Evolutionary conservation across 1,140 invertebrate genomes (phyloP).

Genomic region (Elysia chlorotica): DNA sequence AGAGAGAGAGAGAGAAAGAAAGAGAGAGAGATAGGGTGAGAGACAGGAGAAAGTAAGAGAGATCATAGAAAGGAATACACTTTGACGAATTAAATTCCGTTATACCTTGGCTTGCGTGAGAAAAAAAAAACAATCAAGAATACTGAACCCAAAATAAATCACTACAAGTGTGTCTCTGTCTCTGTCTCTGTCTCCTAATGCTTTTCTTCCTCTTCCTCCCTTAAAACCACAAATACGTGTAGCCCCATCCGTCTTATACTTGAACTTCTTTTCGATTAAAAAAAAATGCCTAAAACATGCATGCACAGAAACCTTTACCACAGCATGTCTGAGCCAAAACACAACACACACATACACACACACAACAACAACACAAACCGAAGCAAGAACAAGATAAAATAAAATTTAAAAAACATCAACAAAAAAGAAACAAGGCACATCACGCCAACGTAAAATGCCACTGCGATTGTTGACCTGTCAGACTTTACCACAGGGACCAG

Average conservation of each 20-base stretch:
- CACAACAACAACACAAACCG: too few species aligned
- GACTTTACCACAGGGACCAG: too few species aligned
- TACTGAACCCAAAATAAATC: neutral
- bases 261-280: too few species aligned
- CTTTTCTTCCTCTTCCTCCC: neutral
- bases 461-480: too few species aligned
- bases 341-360: too few species aligned
- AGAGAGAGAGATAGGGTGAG: neutral
- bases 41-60: neutral
- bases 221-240: neutral
- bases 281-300: too few species aligned
- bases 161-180: neutral
- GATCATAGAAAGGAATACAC: neutral
- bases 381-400: too few species aligned
- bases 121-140: neutral
- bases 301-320: too few species aligned
- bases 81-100: neutral
- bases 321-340: too few species aligned
- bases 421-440: too few species aligned
- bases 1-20: neutral
- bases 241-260: neutral
- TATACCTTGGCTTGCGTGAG: neutral
- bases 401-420: too few species aligned
- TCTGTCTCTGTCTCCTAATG: neutral
- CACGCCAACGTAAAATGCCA: too few species aligned